These are phyloP conservation scores for Sakesphorus luctuosus DNA, from an alignment of 2,113 vertebrate species.

Conservation along the genomic window DNA sequence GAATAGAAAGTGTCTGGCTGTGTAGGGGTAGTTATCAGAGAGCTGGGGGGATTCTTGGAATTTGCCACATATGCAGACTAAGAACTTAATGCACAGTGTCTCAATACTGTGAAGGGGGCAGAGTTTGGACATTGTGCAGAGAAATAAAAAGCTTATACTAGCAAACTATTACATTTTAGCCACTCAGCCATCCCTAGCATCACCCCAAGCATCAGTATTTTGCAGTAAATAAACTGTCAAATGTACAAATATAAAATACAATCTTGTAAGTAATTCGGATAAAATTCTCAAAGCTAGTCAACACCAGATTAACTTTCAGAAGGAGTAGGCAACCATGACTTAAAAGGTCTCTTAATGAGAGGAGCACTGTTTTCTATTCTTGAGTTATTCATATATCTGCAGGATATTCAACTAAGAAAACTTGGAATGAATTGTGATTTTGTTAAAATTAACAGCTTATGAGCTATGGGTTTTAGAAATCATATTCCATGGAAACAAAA, in stretches of 20 bases:
- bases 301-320: neutral
- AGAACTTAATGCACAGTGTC: neutral
- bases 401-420: neutral
- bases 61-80: neutral
- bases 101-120: neutral
- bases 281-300: neutral
- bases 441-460: neutral
- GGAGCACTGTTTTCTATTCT: neutral
- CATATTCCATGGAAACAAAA: neutral
- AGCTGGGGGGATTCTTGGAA: neutral
- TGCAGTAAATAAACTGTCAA: neutral
- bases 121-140: neutral
- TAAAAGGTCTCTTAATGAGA: neutral
- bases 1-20: neutral
- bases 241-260: neutral
- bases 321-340: neutral
- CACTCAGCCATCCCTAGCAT: neutral
- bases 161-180: neutral
- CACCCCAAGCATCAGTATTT: neutral
- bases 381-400: neutral
- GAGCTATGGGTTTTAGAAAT: neutral
- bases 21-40: neutral
- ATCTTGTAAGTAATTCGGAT: neutral
- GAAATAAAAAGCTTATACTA: neutral
- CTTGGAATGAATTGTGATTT: neutral